These are phyloP conservation scores for Halcyon chelicuti DNA, from an alignment of 2,797 vertebrate species.

Conservation along the genomic window DNA sequence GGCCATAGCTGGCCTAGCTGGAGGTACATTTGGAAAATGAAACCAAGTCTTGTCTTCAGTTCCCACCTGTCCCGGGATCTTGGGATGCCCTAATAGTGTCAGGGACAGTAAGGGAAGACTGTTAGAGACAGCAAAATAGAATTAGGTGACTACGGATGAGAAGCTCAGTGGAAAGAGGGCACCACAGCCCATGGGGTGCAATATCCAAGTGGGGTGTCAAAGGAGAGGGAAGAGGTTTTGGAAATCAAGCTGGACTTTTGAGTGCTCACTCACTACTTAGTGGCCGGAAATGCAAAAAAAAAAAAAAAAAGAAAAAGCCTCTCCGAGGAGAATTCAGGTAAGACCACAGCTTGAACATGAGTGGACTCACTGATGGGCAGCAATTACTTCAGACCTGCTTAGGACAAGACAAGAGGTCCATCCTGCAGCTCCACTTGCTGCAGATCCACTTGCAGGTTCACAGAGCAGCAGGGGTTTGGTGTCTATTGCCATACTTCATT, in stretches of 20 bases:
- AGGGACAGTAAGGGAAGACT: background rate
- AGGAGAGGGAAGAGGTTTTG: background rate
- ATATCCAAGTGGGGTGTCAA: background rate
- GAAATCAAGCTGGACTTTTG: background rate
- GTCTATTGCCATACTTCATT: background rate
- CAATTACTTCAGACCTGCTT: background rate
- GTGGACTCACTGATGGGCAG: background rate
- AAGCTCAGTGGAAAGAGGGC: background rate
- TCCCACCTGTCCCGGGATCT: background rate
- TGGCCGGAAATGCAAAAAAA: background rate
- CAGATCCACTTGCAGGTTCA: background rate
- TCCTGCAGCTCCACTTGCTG: background rate
- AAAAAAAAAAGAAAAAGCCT: background rate
- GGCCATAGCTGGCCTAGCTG: background rate
- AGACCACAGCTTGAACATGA: background rate
- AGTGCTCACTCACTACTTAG: background rate
- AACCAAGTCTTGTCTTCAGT: background rate
- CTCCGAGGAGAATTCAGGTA: background rate
- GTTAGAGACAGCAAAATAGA: background rate
- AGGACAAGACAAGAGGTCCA: background rate
- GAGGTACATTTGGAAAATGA: background rate
- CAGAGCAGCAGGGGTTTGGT: background rate
- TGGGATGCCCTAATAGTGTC: background rate
- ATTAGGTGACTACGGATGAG: background rate
- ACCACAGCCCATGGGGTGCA: fast-evolving